These are phyloP conservation scores for Crossocerus cetratus DNA, from an alignment of 2,888 invertebrate genomes.

Conservation along the genomic window DNA sequence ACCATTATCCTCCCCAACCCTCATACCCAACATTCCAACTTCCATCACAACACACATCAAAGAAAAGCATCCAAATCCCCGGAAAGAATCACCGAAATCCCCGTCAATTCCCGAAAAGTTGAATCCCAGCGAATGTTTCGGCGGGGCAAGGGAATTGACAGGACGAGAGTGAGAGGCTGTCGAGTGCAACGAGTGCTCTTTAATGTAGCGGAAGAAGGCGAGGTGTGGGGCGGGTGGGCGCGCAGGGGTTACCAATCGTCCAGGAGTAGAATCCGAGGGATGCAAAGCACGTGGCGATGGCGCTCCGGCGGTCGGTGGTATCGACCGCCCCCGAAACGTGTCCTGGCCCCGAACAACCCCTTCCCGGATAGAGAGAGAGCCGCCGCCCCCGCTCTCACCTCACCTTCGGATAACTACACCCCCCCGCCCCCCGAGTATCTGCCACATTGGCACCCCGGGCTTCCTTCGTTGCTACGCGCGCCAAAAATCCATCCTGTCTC, in stretches of 20 bases:
- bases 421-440: conserved; percentile 29
- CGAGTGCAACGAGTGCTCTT: too few relatives aligned
- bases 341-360: conserved; percentile 32
- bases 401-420: conserved; percentile 10
- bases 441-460: conserved; percentile 24
- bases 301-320: conserved; percentile 54
- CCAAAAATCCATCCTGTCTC: neutral
- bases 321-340: conserved; percentile 62
- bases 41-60: too few relatives aligned
- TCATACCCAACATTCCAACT: too few relatives aligned
- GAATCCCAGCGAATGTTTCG: too few relatives aligned
- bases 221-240: too few relatives aligned
- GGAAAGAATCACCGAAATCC: too few relatives aligned
- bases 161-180: too few relatives aligned
- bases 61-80: too few relatives aligned
- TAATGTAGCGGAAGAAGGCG: too few relatives aligned
- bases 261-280: conserved; percentile 10
- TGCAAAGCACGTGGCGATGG: conserved; percentile 33
- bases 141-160: too few relatives aligned
- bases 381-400: conserved; percentile 22
- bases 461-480: conserved; percentile 5
- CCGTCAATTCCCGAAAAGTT: too few relatives aligned
- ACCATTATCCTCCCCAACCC: too few relatives aligned
- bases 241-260: conserved; percentile 9
- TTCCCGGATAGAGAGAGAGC: conserved; percentile 7